Evolutionary conservation across 1,140 invertebrate species (phyloP).

Genomic region (Meloidogyne exigua): DNA sequence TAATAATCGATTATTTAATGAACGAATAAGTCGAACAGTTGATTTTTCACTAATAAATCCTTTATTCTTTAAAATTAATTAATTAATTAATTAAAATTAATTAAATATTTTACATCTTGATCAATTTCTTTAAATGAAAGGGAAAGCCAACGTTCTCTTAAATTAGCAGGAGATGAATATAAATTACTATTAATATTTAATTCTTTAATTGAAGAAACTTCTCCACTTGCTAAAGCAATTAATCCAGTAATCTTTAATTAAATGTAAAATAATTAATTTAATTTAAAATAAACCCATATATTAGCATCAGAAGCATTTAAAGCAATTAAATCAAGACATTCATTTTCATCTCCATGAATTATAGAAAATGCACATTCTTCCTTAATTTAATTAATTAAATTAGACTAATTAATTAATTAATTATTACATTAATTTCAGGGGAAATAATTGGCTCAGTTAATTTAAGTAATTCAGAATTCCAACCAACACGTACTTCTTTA

Average conservation of each 20-base stretch:
- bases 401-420: slow-evolving; percentile 9
- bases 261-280: not conserved
- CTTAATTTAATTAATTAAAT: slow-evolving; percentile 43
- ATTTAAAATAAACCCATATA: slow-evolving; percentile 71
- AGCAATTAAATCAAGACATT: slow-evolving; percentile 71
- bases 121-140: slow-evolving; percentile 69
- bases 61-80: slow-evolving; percentile 51
- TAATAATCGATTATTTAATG: slow-evolving; percentile 67
- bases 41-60: slow-evolving; percentile 68
- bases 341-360: slow-evolving; percentile 71
- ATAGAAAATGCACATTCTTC: slow-evolving; percentile 72
- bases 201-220: slow-evolving; percentile 34
- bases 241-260: slow-evolving; percentile 47
- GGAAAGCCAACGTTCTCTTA: slow-evolving; percentile 66
- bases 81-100: not conserved
- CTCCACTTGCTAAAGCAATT: slow-evolving; percentile 55
- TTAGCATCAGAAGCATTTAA: slow-evolving; percentile 71
- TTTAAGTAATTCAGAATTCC: slow-evolving; percentile 70
- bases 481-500: slow-evolving; percentile 70
- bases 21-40: slow-evolving; percentile 68
- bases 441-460: slow-evolving; percentile 67
- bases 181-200: slow-evolving; percentile 35
- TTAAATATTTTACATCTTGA: slow-evolving; percentile 34
- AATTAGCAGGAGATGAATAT: slow-evolving; percentile 44
- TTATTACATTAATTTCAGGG: slow-evolving; percentile 63